Evolutionary conservation across 2,888 invertebrate species (phyloP).

Genomic region (Polyommatus icarus): DNA sequence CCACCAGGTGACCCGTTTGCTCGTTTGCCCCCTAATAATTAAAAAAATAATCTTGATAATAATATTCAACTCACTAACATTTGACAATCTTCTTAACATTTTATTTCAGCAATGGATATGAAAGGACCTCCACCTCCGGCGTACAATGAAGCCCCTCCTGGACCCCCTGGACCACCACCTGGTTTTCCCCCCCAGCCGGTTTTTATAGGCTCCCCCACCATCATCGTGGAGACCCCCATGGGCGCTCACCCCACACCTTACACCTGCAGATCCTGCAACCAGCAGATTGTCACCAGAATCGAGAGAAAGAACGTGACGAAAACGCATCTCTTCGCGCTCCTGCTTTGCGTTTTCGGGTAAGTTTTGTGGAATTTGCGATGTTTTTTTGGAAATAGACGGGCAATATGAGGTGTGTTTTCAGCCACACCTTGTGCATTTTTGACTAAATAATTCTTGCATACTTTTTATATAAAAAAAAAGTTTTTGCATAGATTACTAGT

Average conservation of each 20-base stretch:
- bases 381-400: background rate
- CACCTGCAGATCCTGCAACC: slow-evolving; percentile 68
- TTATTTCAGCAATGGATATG: slow-evolving; percentile 17
- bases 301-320: slow-evolving; percentile 63
- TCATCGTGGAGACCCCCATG: slow-evolving; percentile 5
- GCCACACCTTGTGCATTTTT: too few relatives aligned
- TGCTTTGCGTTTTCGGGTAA: slow-evolving; percentile 71
- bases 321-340: slow-evolving; percentile 76
- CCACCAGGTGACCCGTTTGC: too few relatives aligned
- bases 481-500: too few relatives aligned
- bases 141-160: background rate
- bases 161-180: background rate
- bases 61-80: too few relatives aligned
- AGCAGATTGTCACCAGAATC: slow-evolving; percentile 59
- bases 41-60: too few relatives aligned
- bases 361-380: slow-evolving; percentile 34
- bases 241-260: slow-evolving; percentile 6
- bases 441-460: too few relatives aligned
- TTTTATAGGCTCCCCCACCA: background rate
- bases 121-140: background rate
- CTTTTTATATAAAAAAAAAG: too few relatives aligned
- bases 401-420: too few relatives aligned
- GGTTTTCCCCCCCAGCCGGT: background rate
- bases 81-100: too few relatives aligned
- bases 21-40: too few relatives aligned